These are phyloP conservation scores for Anastatus disparis DNA, from an alignment of 1,140 invertebrate species.

Conservation along the genomic window DNA sequence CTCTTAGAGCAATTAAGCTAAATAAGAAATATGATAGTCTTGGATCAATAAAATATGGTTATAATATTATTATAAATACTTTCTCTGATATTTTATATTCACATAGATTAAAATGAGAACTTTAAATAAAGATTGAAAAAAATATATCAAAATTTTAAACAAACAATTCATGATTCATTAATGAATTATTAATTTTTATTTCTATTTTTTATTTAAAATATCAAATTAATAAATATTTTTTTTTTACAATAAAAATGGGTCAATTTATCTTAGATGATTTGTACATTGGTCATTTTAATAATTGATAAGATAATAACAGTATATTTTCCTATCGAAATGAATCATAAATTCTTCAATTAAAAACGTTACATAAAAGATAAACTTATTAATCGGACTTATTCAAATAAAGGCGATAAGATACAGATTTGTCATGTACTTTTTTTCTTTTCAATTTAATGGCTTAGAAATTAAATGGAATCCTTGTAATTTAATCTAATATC, in stretches of 20 bases:
- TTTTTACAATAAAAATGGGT: neutral
- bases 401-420: neutral
- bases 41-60: neutral
- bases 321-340: too few relatives aligned
- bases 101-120: neutral
- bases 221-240: too few relatives aligned
- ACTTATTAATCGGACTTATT: neutral
- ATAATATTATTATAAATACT: slow-evolving; percentile 73
- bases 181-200: too few relatives aligned
- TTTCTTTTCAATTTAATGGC: too few relatives aligned
- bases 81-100: slow-evolving; percentile 59
- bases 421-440: neutral
- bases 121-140: neutral
- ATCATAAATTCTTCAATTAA: too few relatives aligned
- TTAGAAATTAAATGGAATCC: neutral
- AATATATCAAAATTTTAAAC: neutral
- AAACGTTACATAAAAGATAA: too few relatives aligned
- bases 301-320: neutral
- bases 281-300: neutral
- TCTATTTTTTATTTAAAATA: too few relatives aligned
- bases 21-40: neutral
- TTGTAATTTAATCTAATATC: neutral
- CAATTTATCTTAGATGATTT: neutral
- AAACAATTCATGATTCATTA: too few relatives aligned
- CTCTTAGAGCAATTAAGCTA: slow-evolving; percentile 23